Base-by-base conservation (phyloP, 2,797 vertebrate species). In the Diplodus sargus region DNA sequence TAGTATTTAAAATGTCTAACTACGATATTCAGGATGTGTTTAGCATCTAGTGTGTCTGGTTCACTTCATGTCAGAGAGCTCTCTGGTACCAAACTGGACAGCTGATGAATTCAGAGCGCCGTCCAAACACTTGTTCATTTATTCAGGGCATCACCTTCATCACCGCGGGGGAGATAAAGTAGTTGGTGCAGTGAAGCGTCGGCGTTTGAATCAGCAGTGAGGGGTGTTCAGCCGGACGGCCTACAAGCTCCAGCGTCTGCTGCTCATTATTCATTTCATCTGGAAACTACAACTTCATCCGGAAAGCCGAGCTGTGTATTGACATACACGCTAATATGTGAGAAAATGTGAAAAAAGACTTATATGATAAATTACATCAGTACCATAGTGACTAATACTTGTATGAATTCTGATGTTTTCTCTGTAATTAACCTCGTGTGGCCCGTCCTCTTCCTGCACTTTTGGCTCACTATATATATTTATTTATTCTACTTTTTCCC, bases 81-180 rank as follows among this genome's bases (percentile, higher is more conserved):
- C 16, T 60, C 20, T 58, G 25, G 3, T 17, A 18, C 23, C 14
- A 28, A 56, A 28, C 53, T 28, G 53, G 22, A 56, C 56, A 34
- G 25, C 2, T 20, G 28, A 34, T 58, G 25, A 58, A 30, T 58
- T 58, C 56, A 58, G 34, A 60, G 34, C 58, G 8, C 30, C n/a
- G 18, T 59, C 30, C 9, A n/a, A 10, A 59, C 14, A n/a, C 11
- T 11, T 54, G 23, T 30, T 57, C 15, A 28, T 30, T 59, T n/a
- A 59, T 59, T 59, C 57, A 39, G 57, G 13, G 30, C 34, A 59
- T 59, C 30, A 59, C 34, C 30, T n/a, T 59, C 54, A 30, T 57
- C 25, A 57, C 25, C 25, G 5, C 8, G 25, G 25, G 25, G 54
- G 25, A 30, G 25, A 57, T 18, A 10, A 28, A 57, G 30, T 15